These are phyloP conservation scores for Poliocrania exsul DNA, from an alignment of 2,797 vertebrate genomes.

Conservation along the genomic window DNA sequence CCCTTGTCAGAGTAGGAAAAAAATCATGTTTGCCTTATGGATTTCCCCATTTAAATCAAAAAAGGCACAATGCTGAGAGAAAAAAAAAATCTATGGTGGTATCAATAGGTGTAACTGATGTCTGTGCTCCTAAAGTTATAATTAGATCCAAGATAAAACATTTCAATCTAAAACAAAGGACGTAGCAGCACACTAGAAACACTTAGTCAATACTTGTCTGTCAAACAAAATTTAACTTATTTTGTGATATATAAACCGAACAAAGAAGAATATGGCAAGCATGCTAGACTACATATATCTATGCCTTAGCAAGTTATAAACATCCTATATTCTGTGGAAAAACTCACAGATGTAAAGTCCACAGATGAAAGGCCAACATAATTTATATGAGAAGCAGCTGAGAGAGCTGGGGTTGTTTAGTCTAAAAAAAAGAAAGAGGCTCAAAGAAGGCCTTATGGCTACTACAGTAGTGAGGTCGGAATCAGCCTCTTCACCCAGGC, in stretches of 20 bases:
- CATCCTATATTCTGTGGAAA: neutral
- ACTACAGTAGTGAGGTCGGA: neutral
- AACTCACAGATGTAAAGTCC: neutral
- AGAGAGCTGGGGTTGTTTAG: neutral
- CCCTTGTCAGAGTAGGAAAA: neutral
- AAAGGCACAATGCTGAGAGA: neutral
- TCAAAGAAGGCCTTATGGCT: neutral
- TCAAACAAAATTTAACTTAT: neutral
- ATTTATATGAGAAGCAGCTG: neutral
- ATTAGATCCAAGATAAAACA: neutral
- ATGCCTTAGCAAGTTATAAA: neutral
- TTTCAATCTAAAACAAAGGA: neutral
- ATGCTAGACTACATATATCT: neutral
- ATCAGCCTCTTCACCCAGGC: neutral
- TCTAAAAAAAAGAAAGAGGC: neutral
- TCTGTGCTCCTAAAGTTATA: neutral
- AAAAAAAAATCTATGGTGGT: neutral
- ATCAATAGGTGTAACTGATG: neutral
- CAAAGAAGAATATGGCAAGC: neutral
- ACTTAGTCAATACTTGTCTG: neutral
- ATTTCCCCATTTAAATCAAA: neutral
- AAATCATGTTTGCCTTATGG: neutral
- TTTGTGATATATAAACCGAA: neutral
- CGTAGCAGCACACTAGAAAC: neutral
- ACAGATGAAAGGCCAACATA: neutral